Evolutionary conservation across 2,797 vertebrate genomes (phyloP).

Genomic region (Eulemur albifrons): DNA sequence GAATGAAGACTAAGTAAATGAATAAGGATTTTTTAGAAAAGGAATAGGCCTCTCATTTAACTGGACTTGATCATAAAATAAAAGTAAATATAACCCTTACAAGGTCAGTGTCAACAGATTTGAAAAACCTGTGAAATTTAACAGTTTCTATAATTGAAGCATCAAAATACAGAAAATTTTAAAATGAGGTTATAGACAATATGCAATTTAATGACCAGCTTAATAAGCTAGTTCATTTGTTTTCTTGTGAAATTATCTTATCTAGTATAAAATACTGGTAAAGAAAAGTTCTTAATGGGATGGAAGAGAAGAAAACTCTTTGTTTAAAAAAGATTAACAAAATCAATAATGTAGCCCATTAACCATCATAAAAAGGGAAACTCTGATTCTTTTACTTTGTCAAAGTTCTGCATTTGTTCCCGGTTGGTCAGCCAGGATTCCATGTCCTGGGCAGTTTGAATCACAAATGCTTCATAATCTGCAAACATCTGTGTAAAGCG

Average conservation of each 20-base stretch:
- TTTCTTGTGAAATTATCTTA: conserved; percentile 23
- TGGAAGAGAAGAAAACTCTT: background rate
- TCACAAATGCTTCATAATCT: conserved; percentile 96
- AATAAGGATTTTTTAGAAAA: conserved; percentile 25
- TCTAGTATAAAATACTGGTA: conserved; percentile 1
- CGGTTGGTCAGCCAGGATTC: conserved; percentile 97
- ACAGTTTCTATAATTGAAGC: conserved; percentile 5
- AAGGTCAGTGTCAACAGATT: background rate
- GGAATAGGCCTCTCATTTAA: conserved; percentile 16
- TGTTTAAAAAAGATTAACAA: background rate
- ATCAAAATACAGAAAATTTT: background rate
- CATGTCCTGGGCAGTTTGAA: conserved; percentile 93
- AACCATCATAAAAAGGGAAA: background rate
- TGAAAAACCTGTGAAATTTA: conserved; percentile 17
- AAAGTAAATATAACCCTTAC: background rate
- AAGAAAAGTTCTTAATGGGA: background rate
- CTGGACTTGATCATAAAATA: conserved; percentile 20
- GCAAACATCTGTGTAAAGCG: conserved; percentile 95
- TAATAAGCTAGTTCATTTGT: background rate
- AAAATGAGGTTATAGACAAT: background rate
- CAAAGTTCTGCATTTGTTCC: conserved; percentile 96
- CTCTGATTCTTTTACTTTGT: conserved; percentile 90
- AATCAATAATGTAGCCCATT: background rate
- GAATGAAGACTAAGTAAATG: background rate
- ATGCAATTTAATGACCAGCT: background rate